Evolutionary conservation across 2,113 vertebrate genomes (phyloP), one percentile per base, ranked within the genome.

Genomic region (Catharus bicknelli): DNA sequence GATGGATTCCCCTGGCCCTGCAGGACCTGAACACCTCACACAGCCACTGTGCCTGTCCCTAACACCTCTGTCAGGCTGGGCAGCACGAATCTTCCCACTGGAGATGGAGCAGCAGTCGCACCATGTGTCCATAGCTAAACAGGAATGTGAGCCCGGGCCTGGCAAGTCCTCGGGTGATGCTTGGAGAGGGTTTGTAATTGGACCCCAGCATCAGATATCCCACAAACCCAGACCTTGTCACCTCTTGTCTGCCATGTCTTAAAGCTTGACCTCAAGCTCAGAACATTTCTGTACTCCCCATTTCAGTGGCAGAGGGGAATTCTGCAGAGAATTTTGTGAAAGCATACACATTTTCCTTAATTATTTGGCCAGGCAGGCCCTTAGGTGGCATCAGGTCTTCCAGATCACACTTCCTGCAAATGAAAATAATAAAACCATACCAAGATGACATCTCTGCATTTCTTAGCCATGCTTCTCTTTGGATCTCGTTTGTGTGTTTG

Each of bases 141-240:
- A 78, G 94, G 86, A 96, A 92, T 90, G 92, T 58, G 62, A 72
- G 66, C n/a, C 50, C 30, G 36, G 69, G 83, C 30, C 76, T 68
- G 18, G 30, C 45, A 12, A 53, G 86, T 88, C 92, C 76, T 38
- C 10, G 4, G 86, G 88, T 88, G 66, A 78, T 72, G 61, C 81
- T 61, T 34, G 59, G 62, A 82, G 70, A 61, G 20, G 63, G 42
- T 82, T 82, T 61, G 87, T 87, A 90, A 95, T 20, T 78, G 64
- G 38, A 89, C 4, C 40, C 36, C 55, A 36, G 76, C 11, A 1
- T 13, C 42, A 73, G 50, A 22, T 47, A 62, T 7, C 42, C 32
- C n/a, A 47, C 51, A 86, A 70, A 84, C 36, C 4, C 61, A 86
- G 57, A 93, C n/a, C 84, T 79, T 1, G 0, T 91, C 81, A 84